Base-by-base conservation (phyloP, 1,140 invertebrate genomes). In the Plectus sambesii region DNA sequence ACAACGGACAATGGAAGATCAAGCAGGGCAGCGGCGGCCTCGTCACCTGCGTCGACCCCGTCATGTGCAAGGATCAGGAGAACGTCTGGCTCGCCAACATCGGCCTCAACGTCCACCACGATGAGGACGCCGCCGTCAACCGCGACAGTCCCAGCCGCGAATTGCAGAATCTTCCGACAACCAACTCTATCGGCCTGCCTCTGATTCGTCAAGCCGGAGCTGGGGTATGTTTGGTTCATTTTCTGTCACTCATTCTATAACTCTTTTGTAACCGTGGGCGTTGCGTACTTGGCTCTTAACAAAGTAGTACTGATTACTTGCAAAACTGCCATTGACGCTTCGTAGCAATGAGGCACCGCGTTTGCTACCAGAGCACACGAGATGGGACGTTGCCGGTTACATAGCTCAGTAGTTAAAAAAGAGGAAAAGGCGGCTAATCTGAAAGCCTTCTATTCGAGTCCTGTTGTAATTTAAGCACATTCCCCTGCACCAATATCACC, bases 281-380 rank as follows among this genome's bases (percentile, higher is more conserved):
- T n/a, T n/a, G n/a, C n/a, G n/a, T n/a, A 47, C 69, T n/a, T 67
- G 68, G 41, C 64, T 68, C 43, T 65, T 67, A 2, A 52, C 69
- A 5, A 63, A 64, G 9, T 60, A 66, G 22, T 64, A 66, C 24
- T 60, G 53, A 30, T 45, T 66, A 5, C 37, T 46, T 9, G 56
- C 59, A 44, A 60, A 61, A 36, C 55, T 38, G 35, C 57, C 53
- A 29, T 51, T 59, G 15, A 47, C 55, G 9, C 39, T 19, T 15
- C 23, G 56, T 22, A 56, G 56, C 24, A 50, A 36, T 49, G 17
- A 22, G 48, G 27, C 8, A 48, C 15, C 23, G 1, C 27, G 26
- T 48, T 25, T n/a, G n/a, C n/a, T n/a, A n/a, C n/a, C n/a, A n/a
- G n/a, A n/a, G n/a, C n/a, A n/a, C n/a, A n/a, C n/a, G n/a, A n/a